Conservation (phyloP, 1,140 invertebrate species). For the Thereuonema tuberculata region DNA sequence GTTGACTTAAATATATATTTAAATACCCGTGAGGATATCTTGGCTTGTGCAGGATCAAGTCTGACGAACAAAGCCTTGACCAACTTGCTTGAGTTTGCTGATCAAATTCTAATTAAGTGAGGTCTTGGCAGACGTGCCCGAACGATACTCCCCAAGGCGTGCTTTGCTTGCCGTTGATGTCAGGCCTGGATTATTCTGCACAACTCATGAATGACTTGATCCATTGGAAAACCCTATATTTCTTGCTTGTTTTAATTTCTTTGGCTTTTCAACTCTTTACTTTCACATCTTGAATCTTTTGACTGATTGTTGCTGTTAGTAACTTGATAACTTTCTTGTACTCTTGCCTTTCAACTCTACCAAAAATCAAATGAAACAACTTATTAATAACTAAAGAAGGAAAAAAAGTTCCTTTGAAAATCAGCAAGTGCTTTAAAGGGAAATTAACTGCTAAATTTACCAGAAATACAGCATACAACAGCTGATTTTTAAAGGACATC, state of each 20-base stretch:
- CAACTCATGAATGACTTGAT: not conserved
- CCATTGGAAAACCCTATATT: not conserved
- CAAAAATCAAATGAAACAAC: constrained; percentile 13
- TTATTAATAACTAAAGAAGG: constrained; percentile 10
- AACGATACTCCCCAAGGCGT: no score
- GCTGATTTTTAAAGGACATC: no score
- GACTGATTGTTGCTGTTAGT: constrained; percentile 9
- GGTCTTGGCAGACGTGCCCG: not conserved
- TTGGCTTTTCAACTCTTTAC: not conserved
- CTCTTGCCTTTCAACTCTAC: constrained; percentile 12
- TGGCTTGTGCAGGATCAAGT: constrained; percentile 1
- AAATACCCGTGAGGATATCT: not conserved
- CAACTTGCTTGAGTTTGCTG: not conserved
- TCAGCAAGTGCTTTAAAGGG: no score
- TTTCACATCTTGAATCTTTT: constrained; percentile 7
- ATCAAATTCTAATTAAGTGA: not conserved
- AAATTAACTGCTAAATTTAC: no score
- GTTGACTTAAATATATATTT: no score
- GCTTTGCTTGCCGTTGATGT: no score
- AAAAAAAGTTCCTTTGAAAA: no score
- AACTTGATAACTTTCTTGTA: constrained; percentile 10
- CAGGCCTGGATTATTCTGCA: no score
- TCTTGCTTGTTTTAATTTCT: not conserved
- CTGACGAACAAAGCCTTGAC: not conserved
- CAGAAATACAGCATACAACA: no score